A percentile compares a stretch with the other conserved stretches of the same genome.
These are phyloP conservation scores for Deroplatys truncata DNA, from an alignment of 2,888 invertebrate species.

Conservation along the genomic window DNA sequence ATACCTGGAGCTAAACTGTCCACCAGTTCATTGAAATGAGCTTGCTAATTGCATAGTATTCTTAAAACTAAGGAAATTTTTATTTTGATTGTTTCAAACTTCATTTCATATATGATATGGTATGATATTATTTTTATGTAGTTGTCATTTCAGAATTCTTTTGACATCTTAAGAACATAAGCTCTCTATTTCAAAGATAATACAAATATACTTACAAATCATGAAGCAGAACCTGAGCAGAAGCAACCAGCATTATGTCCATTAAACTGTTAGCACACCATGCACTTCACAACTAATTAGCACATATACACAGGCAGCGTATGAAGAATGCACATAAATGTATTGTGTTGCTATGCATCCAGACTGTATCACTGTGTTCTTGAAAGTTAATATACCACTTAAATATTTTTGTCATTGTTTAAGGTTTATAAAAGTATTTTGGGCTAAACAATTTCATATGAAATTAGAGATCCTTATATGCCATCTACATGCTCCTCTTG, in stretches of 20 bases:
- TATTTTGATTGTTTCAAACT: no score
- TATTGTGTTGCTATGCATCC: background rate
- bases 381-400: background rate
- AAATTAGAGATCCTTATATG: background rate
- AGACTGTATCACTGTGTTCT: background rate
- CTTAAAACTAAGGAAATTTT: no score
- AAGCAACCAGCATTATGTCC: background rate
- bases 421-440: background rate
- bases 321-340: background rate
- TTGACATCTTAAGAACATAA: background rate
- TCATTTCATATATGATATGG: no score
- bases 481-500: background rate
- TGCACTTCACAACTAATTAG: background rate
- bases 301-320: background rate
- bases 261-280: background rate
- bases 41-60: no score
- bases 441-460: background rate
- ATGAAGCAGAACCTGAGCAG: background rate
- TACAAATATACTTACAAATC: background rate
- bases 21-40: no score
- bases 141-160: background rate
- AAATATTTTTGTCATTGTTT: background rate
- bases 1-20: no score
- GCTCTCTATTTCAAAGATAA: background rate
- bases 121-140: background rate